These are phyloP conservation scores for Jaculus jaculus DNA, from an alignment of 2,113 vertebrate species.

Conservation along the genomic window DNA sequence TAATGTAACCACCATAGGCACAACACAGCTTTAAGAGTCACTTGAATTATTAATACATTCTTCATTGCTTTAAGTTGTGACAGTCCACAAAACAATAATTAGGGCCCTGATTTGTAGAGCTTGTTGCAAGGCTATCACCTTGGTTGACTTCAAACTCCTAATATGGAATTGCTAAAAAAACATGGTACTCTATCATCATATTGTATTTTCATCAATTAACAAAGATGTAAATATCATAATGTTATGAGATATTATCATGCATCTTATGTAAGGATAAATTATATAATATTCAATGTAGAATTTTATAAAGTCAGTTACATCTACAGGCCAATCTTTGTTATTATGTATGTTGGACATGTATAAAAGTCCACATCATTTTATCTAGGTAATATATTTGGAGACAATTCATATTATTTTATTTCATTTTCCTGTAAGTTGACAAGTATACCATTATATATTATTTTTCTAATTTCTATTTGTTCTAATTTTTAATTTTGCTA, in stretches of 20 bases:
- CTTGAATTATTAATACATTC: not conserved
- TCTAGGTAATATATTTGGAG: not conserved
- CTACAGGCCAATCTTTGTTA: not conserved
- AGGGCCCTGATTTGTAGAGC: not conserved
- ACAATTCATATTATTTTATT: not conserved
- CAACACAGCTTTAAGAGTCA: not conserved
- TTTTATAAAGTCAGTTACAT: not conserved
- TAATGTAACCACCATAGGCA: not conserved
- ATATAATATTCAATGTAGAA: not conserved
- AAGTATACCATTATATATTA: not conserved
- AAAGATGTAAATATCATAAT: not conserved
- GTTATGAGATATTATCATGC: not conserved
- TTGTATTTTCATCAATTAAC: not conserved
- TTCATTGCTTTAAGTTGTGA: not conserved
- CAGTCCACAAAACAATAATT: constrained; percentile 5
- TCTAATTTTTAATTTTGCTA: too few species aligned
- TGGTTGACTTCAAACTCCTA: not conserved
- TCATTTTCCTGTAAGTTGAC: not conserved
- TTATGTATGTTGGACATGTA: not conserved
- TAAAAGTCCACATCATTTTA: not conserved
- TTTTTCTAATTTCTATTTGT: not conserved
- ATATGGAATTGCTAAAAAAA: not conserved
- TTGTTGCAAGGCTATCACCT: not conserved
- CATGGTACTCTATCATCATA: not conserved
- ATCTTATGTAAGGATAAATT: not conserved